phyloP scores from a whole-genome alignment of 2,888 invertebrate species.

The Exocentrus adspersus region DNA sequence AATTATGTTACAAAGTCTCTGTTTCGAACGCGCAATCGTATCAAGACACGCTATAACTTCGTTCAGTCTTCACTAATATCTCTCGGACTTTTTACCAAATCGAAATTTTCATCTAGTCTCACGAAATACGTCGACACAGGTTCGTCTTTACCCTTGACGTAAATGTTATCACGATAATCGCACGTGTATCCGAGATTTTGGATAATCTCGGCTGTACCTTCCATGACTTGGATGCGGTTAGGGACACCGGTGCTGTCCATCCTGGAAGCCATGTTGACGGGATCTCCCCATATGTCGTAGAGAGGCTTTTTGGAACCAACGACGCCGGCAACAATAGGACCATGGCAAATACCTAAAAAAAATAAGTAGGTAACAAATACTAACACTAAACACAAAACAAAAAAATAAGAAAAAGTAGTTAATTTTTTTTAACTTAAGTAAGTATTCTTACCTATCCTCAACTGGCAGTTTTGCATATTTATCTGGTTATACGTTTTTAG shows the following conservation, averaged over 20 bases:
- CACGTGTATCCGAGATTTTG: conserved; percentile 75
- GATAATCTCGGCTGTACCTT: conserved; percentile 76
- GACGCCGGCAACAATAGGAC: conserved; percentile 92
- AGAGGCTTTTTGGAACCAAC: conserved; percentile 93
- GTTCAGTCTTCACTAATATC: conserved; percentile 2
- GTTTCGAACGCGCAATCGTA: too few species aligned
- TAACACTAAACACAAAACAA: too few species aligned
- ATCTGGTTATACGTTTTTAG: conserved; percentile 70
- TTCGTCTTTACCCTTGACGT: conserved; percentile 76
- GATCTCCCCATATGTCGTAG: conserved; percentile 97
- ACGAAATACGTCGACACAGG: conserved; percentile 79
- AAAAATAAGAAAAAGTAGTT: too few species aligned
- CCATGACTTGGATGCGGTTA: conserved; percentile 66
- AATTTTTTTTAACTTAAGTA: too few species aligned
- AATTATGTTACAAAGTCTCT: too few species aligned
- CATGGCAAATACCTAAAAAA: conserved; percentile 83
- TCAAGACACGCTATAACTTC: too few species aligned
- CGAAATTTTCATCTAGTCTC: conserved; percentile 68
- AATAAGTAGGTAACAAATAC: too few species aligned
- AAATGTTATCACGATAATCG: conserved; percentile 74
- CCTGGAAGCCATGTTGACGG: conserved; percentile 95
- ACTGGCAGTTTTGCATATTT: conserved; percentile 68
- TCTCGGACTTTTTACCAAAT: conserved; percentile 40
- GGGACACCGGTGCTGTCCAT: conserved; percentile 93
- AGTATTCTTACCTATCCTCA: conserved; percentile 76